Evolutionary conservation across 1,140 invertebrate genomes (phyloP), one percentile per base, ranked within the genome.

Genomic region (Euura lappo): DNA sequence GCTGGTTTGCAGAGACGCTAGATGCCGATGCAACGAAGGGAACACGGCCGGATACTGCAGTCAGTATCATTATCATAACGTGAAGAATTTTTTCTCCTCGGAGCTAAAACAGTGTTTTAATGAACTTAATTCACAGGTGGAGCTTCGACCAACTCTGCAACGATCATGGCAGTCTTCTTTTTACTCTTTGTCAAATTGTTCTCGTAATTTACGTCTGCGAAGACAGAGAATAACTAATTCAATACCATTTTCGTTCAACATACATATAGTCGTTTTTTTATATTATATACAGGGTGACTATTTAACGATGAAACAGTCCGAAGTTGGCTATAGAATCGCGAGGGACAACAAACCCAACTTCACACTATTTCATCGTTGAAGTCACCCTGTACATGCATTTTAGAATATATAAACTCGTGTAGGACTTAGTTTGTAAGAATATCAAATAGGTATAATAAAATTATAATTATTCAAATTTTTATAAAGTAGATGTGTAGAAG

Each of bases 21-120:
- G 74, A 64, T 81, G 80, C 60, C 65, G 74, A 51, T 80, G 78
- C 28, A 76, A 70, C 10, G 66, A 74, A 13, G 78, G 74, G 45
- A 66, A 76, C 5, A 2, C 60, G n/a, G 28, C 5, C 8, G 13
- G 13, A 60, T 60, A 60, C 13, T 60, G 51, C 51, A 60, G 51
- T 60, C 4, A 60, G 51, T 60, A 60, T 60, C 2, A 60, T 8
- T n/a, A 11, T 60, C 10, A 11, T 60, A 11, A 6, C 3, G 13
- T 60, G 28, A 28, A 28, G 28, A 28, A 28, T 28, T 28, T 28
- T 28, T 28, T 28, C 28, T 28, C 28, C 28, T 28, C 28, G 28
- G 28, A 28, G 28, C 28, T 28, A 28, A 28, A 28, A 28, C 28
- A 28, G 28, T 28, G 28, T 28, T 28, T 60, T 60, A 8, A 11